Percentiles rank a stretch among this genome's conserved stretches.
Evolutionary conservation across 2,113 vertebrate genomes (phyloP).

Genomic region (Chrysochloris asiatica): DNA sequence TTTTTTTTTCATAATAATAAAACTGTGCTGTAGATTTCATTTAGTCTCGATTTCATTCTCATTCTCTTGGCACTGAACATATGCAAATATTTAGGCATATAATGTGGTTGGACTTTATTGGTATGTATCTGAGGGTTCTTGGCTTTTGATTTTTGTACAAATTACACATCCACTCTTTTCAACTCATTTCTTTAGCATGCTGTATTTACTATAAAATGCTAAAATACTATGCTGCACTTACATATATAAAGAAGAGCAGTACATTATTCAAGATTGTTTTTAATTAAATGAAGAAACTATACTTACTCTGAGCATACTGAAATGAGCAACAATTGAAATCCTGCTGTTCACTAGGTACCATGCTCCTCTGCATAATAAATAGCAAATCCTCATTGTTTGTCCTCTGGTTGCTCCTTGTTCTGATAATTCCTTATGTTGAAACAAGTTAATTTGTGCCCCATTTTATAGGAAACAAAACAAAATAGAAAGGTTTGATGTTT

Average conservation of each 20-base stretch:
- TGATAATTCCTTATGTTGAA: conserved; percentile 42
- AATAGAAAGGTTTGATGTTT: background rate
- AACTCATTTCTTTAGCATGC: background rate
- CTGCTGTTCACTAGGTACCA: background rate
- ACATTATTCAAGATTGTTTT: background rate
- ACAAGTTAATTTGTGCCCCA: background rate
- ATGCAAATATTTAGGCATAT: background rate
- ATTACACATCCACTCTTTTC: background rate
- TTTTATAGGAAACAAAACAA: background rate
- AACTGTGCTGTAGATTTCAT: background rate
- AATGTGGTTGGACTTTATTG: background rate
- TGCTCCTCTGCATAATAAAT: conserved; percentile 34
- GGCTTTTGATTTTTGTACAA: background rate
- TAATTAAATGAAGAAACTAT: background rate
- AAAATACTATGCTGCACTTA: background rate
- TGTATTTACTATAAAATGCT: background rate
- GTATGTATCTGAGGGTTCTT: background rate
- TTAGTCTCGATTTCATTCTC: background rate
- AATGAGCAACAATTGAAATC: conserved; percentile 24
- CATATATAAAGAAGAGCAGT: background rate
- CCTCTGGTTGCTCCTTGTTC: background rate
- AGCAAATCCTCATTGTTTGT: conserved; percentile 33
- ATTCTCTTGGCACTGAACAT: background rate
- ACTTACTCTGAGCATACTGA: background rate
- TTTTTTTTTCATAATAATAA: background rate